phyloP scores from a whole-genome alignment of 1,140 invertebrate genomes.

The Drosophila tsacasi region DNA sequence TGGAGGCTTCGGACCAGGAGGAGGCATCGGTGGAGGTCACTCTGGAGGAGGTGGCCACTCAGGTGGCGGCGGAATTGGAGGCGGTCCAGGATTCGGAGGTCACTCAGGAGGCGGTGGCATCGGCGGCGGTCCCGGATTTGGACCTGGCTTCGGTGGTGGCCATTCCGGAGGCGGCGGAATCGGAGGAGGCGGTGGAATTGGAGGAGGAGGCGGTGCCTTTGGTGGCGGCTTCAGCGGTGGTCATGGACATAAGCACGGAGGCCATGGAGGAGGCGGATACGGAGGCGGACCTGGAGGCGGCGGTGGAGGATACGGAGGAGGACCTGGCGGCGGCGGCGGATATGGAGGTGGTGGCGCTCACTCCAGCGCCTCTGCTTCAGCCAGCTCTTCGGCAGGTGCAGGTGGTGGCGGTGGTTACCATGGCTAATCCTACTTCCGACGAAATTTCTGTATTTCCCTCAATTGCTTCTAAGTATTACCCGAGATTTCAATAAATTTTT shows the following conservation, averaged over 20 bases:
- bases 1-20: constrained; percentile 1
- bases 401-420: constrained; percentile 44
- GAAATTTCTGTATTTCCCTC: constrained; percentile 16
- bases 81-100: background rate
- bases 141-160: constrained; percentile 22
- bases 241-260: constrained; percentile 19
- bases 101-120: constrained; percentile 13
- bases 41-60: background rate
- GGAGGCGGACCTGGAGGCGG: constrained; percentile 31
- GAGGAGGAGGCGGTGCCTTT: constrained; percentile 17
- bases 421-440: constrained; percentile 12
- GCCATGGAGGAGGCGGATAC: constrained; percentile 29
- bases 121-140: constrained; percentile 12
- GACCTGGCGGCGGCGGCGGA: constrained; percentile 3
- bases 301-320: constrained; percentile 2
- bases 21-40: constrained; percentile 7
- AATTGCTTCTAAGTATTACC: constrained; percentile 53
- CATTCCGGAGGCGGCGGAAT: background rate
- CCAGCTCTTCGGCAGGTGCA: constrained; percentile 17
- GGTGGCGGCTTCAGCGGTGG: constrained; percentile 32
- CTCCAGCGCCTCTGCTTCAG: constrained; percentile 31
- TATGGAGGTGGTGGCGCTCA: constrained; percentile 21
- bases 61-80: constrained; percentile 23
- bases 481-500: constrained; percentile 35
- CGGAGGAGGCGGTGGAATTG: constrained; percentile 6